Evolutionary conservation across 2,888 invertebrate species (phyloP).

Genomic region (Phragmatobia fuliginosa): DNA sequence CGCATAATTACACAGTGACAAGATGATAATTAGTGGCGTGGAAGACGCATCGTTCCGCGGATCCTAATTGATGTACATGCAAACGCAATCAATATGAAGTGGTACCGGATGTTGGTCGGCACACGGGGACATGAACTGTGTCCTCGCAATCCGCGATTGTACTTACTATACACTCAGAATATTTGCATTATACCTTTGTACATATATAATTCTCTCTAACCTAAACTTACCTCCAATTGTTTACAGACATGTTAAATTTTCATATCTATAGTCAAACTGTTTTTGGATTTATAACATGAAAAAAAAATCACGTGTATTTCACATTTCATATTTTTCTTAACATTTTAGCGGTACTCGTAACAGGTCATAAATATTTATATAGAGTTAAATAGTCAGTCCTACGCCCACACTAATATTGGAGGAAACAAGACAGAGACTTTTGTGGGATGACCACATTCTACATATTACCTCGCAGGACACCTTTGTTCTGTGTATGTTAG

Average conservation of each 20-base stretch:
- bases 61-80: slow-evolving; percentile 85
- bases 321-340: background rate
- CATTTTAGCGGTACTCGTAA: slow-evolving; percentile 1
- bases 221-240: too few species aligned
- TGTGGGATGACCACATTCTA: slow-evolving; percentile 5
- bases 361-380: slow-evolving; percentile 1
- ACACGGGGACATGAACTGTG: slow-evolving; percentile 55
- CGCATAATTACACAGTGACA: slow-evolving; percentile 78
- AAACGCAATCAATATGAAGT: slow-evolving; percentile 84
- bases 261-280: too few species aligned
- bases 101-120: slow-evolving; percentile 72
- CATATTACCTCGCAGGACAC: slow-evolving; percentile 2
- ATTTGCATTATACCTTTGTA: slow-evolving; percentile 23
- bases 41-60: slow-evolving; percentile 82
- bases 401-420: slow-evolving; percentile 10
- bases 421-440: background rate
- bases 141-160: slow-evolving; percentile 38
- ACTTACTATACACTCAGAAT: slow-evolving; percentile 20
- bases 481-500: slow-evolving; percentile 8
- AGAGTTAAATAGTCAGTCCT: background rate
- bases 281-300: too few species aligned
- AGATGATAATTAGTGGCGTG: slow-evolving; percentile 80
- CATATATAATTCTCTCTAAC: too few species aligned
- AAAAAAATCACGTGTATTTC: background rate
- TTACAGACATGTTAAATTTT: too few species aligned